Base-by-base conservation (phyloP, 2,888 invertebrate genomes). In the Anthophora plumipes region DNA sequence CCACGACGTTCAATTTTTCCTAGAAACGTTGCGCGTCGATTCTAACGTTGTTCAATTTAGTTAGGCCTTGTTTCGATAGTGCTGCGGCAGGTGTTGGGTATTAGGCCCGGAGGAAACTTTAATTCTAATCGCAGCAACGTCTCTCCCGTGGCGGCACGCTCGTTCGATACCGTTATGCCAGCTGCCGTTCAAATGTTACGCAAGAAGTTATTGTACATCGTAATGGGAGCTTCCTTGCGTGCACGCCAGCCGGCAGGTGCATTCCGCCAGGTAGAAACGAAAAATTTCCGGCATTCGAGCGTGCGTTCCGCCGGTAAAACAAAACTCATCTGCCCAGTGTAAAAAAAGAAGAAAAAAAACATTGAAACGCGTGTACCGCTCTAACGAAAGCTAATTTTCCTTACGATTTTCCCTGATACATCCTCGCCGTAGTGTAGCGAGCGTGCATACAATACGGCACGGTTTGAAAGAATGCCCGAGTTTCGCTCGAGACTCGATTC, bases 121-220 rank as follows among this genome's bases (percentile, higher is more conserved):
- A 77, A 81, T 81, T 83, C 83, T 83, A 83, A 85, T 83, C 78
- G 73, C 57, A 39, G 77, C 59, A 25, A 41, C 68, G 64, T 43
- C 55, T 31, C 59, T 60, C 60, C 37, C 31, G 63, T 80, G 64
- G 25, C 69, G 64, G 69, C 83, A 57, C 68, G 75, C 68, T 68
- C 60, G 31, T 25, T 31, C 78, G 73, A 76, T 87, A 84, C 84
- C 85, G 84, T 82, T 85, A 85, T 72, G 76, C 81, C 82, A 54
- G 67, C 68, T 81, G 70, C 75, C 79, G 80, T 50, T 80, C 73
- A 76, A 87, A 86, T 83, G 77, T 86, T 86, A 83, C 83, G 81
- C 83, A 83, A 86, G 79, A 73, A 75, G 75, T 77, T 80, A 84
- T 81, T 70, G 80, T 57, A 46, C 71, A 54, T 55, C 63, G 69